Conservation (phyloP, 2,113 vertebrate genomes). For the Tichodroma muraria region DNA sequence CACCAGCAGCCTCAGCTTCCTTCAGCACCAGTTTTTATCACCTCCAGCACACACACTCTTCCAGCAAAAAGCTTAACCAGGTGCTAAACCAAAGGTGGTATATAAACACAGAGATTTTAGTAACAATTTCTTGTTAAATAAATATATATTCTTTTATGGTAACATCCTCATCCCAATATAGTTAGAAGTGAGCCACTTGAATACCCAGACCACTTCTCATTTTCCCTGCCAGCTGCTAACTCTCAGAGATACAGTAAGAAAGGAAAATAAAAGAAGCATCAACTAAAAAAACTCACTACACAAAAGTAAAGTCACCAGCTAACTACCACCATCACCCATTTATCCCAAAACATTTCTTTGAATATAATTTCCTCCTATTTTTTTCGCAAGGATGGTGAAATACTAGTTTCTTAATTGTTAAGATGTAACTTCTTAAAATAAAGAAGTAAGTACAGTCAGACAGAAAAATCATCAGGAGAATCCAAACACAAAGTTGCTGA, state of each 20-base stretch:
- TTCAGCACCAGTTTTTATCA: background rate
- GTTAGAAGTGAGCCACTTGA: background rate
- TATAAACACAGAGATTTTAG: background rate
- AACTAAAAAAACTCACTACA: background rate
- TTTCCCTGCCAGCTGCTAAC: background rate
- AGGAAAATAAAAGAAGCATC: background rate
- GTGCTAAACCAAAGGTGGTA: background rate
- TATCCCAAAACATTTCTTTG: background rate
- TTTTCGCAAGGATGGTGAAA: background rate
- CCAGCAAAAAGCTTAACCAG: background rate
- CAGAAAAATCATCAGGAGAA: background rate
- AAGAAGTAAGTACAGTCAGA: background rate
- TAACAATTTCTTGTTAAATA: background rate
- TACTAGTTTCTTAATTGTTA: background rate
- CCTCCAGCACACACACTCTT: background rate
- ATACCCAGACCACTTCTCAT: background rate
- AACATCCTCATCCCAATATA: background rate
- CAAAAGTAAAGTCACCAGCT: background rate
- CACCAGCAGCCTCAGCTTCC: background rate
- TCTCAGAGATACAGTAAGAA: background rate
- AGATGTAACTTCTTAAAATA: background rate
- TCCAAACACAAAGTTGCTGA: background rate
- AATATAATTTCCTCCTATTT: background rate
- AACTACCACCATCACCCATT: background rate
- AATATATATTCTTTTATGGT: background rate